Conservation (phyloP, 1,140 invertebrate species). For the Prorops nasuta region DNA sequence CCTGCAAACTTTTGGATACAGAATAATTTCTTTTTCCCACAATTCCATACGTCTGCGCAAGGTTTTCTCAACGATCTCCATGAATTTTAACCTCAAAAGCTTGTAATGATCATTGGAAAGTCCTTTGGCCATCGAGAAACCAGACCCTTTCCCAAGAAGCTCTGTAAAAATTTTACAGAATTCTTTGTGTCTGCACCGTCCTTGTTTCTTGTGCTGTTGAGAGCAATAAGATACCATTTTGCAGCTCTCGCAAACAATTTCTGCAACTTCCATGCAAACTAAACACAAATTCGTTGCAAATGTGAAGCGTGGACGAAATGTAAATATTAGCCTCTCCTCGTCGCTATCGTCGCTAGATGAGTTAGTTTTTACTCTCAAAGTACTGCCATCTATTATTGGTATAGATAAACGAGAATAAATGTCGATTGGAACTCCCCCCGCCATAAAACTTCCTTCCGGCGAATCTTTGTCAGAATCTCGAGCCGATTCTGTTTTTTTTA, state of each 20-base stretch:
- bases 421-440: constrained; percentile 17
- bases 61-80: constrained; percentile 60
- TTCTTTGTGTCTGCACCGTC: constrained; percentile 48
- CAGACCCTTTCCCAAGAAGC: constrained; percentile 21
- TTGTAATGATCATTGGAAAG: constrained; percentile 62
- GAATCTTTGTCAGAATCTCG: too few relatives aligned
- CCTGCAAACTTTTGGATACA: constrained; percentile 66
- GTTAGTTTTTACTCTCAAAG: too few relatives aligned
- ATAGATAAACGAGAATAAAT: constrained; percentile 26
- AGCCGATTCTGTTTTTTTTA: too few relatives aligned
- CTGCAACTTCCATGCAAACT: constrained; percentile 39
- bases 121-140: constrained; percentile 55
- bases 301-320: constrained; percentile 40
- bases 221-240: constrained; percentile 60
- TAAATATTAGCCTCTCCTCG: constrained; percentile 37
- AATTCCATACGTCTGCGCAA: constrained; percentile 60
- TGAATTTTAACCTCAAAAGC: constrained; percentile 61
- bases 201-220: constrained; percentile 49
- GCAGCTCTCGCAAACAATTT: constrained; percentile 50
- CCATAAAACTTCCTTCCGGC: too few relatives aligned
- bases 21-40: constrained; percentile 67
- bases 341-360: constrained; percentile 24
- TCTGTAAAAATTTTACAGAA: constrained; percentile 47
- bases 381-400: too few relatives aligned
- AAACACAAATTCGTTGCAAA: constrained; percentile 47